Evolutionary conservation across 2,113 vertebrate species (phyloP).

Genomic region (Ornithorhynchus anatinus): DNA sequence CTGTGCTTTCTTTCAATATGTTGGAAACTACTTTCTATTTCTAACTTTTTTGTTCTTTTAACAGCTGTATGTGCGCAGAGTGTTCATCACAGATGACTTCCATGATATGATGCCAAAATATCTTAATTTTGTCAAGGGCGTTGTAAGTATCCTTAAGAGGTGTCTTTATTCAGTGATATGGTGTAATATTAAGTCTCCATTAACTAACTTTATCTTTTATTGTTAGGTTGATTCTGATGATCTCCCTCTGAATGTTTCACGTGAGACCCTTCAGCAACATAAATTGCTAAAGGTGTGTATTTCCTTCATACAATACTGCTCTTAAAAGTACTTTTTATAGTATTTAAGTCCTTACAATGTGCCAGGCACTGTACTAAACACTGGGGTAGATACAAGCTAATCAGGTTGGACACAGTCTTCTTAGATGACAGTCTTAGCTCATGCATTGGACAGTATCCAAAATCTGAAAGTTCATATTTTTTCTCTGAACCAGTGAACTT

Average conservation of each 20-base stretch:
- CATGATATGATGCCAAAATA: conserved; percentile 99
- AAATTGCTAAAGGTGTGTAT: conserved; percentile 90
- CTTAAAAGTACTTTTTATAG: no score
- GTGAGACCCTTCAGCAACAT: conserved; percentile 98
- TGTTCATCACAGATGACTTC: conserved; percentile 99
- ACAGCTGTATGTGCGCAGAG: conserved; percentile 94
- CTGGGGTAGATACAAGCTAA: no score
- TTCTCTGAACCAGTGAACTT: no score
- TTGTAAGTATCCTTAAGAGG: conserved; percentile 80
- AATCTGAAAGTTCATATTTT: background rate
- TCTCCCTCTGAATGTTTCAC: conserved; percentile 95
- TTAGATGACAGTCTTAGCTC: background rate
- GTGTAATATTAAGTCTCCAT: background rate
- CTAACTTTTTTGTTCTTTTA: conserved; percentile 9
- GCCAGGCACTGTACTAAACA: no score
- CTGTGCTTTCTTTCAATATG: background rate
- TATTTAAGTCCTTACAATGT: no score
- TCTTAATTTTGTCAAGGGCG: conserved; percentile 95
- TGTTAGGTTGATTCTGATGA: conserved; percentile 96
- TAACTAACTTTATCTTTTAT: background rate
- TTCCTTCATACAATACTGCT: no score
- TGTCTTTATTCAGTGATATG: background rate
- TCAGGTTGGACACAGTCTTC: no score
- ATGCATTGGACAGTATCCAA: background rate
- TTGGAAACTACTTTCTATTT: background rate